Conservation (phyloP, 1,140 invertebrate genomes). For the Papilio helenus region DNA sequence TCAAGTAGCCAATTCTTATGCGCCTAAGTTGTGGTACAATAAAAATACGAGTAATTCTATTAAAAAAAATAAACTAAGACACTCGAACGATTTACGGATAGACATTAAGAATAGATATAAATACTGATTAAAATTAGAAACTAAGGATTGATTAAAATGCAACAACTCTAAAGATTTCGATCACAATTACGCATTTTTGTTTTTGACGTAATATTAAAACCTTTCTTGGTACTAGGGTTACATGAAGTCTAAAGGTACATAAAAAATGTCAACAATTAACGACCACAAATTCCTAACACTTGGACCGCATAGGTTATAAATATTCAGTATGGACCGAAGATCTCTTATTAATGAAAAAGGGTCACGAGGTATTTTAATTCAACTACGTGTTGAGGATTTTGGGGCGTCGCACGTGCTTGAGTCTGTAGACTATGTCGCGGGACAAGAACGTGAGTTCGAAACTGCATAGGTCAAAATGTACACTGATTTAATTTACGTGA, state of each 20-base stretch:
- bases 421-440: conserved; percentile 45
- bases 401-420: conserved; percentile 55
- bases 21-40: conserved; percentile 55
- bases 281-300: conserved; percentile 33
- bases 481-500: conserved; percentile 6
- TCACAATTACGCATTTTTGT: too few species aligned
- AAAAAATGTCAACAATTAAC: neutral
- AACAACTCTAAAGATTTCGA: too few species aligned
- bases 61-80: neutral
- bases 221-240: neutral
- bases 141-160: too few species aligned
- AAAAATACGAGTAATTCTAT: conserved; percentile 35
- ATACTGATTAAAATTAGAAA: too few species aligned
- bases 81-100: neutral
- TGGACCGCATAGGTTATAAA: conserved; percentile 67
- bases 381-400: conserved; percentile 80
- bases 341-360: conserved; percentile 83
- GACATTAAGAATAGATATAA: too few species aligned
- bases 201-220: too few species aligned
- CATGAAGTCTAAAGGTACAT: neutral
- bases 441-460: conserved; percentile 26
- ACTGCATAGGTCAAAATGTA: conserved; percentile 3
- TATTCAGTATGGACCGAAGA: conserved; percentile 78
- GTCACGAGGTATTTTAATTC: conserved; percentile 82
- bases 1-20: conserved; percentile 62